These are phyloP conservation scores for Leptinotarsa texana DNA, from an alignment of 1,140 invertebrate genomes.

Conservation along the genomic window DNA sequence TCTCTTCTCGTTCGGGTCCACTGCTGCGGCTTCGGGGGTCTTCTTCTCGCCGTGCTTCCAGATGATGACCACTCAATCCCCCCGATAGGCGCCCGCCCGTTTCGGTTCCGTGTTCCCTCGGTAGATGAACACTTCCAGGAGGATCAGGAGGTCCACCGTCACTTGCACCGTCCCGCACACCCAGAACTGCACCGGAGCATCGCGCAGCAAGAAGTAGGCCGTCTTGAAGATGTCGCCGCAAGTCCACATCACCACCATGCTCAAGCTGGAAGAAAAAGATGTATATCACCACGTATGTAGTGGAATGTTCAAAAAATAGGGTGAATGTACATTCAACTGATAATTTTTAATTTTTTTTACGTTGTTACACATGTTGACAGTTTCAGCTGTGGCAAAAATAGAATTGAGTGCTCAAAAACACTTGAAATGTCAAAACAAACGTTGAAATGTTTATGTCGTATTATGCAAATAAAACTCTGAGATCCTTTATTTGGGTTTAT, in stretches of 20 bases:
- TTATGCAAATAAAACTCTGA: too few relatives aligned
- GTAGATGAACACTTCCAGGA: constrained; percentile 68
- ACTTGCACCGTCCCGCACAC: constrained; percentile 94
- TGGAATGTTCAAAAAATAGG: too few relatives aligned
- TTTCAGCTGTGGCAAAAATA: too few relatives aligned
- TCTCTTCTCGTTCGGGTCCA: constrained; percentile 24
- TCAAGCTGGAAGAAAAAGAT: constrained; percentile 66
- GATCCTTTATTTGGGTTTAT: too few relatives aligned
- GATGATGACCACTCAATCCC: constrained; percentile 63
- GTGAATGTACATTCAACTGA: too few relatives aligned
- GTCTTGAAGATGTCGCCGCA: constrained; percentile 96
- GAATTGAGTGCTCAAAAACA: too few relatives aligned
- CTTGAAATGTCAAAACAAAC: too few relatives aligned
- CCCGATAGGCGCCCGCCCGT: constrained; percentile 59
- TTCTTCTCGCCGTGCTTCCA: constrained; percentile 50
- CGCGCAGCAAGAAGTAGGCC: constrained; percentile 87
- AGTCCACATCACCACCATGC: constrained; percentile 98
- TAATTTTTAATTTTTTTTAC: too few relatives aligned
- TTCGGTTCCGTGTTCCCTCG: constrained; percentile 65
- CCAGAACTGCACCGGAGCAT: constrained; percentile 93
- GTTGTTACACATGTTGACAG: too few relatives aligned
- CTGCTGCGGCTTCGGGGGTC: constrained; percentile 25
- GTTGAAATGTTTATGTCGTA: too few relatives aligned
- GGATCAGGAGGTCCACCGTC: constrained; percentile 58
- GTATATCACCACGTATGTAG: too few relatives aligned